Conservation (phyloP, 2,888 invertebrate genomes). For the Phymatocera aterrima region DNA sequence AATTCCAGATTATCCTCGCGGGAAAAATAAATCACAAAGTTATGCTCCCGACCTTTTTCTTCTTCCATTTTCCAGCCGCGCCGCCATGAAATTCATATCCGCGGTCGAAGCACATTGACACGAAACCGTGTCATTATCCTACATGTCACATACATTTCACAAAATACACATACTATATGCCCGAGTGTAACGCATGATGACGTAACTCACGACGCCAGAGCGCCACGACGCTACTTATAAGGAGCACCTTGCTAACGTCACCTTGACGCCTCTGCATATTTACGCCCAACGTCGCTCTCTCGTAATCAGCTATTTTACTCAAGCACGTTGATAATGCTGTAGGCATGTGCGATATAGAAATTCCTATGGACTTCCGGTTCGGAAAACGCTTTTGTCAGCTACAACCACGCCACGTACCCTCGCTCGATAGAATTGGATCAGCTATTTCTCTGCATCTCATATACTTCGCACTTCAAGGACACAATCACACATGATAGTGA, state of each 20-base stretch:
- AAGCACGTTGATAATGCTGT: background rate
- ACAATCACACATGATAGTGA: too few relatives aligned
- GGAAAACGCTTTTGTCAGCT: too few relatives aligned
- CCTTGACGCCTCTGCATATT: slow-evolving; percentile 40
- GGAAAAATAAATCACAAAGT: too few relatives aligned
- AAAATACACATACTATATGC: background rate
- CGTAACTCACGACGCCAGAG: slow-evolving; percentile 35
- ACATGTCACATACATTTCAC: background rate
- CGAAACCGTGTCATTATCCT: slow-evolving; percentile 13
- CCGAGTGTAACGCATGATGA: slow-evolving; percentile 11
- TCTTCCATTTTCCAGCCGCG: background rate
- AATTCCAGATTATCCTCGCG: too few relatives aligned
- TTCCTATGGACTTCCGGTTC: background rate
- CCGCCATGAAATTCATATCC: background rate
- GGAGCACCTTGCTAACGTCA: slow-evolving; percentile 45
- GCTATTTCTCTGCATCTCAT: too few relatives aligned
- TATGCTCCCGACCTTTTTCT: background rate
- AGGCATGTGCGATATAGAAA: background rate
- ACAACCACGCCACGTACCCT: too few relatives aligned
- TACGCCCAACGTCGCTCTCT: slow-evolving; percentile 1
- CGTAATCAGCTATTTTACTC: background rate
- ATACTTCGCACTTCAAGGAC: too few relatives aligned
- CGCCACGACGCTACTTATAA: slow-evolving; percentile 45
- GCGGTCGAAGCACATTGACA: slow-evolving; percentile 18
- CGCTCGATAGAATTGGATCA: too few relatives aligned